Percentiles rank a stretch among this genome's conserved stretches.
Evolutionary conservation across 2,888 invertebrate genomes (phyloP).

Genomic region (Cotesia congregata): DNA sequence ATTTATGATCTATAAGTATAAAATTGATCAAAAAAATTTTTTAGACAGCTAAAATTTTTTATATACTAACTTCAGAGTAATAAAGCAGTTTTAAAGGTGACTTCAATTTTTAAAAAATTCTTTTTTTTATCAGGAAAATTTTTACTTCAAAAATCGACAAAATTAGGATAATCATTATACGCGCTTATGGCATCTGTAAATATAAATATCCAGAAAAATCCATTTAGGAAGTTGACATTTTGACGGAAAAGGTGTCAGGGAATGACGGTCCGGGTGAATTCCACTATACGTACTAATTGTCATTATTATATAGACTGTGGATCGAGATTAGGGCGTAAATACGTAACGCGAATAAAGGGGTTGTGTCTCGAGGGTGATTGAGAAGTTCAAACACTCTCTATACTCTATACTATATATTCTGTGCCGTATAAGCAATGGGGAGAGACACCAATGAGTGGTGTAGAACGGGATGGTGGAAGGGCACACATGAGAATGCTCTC

Average conservation of each 20-base stretch:
- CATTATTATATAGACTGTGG: constrained; percentile 42
- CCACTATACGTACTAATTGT: constrained; percentile 60
- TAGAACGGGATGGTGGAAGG: neutral
- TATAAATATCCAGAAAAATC: neutral
- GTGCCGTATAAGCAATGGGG: constrained; percentile 47
- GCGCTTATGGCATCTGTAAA: too few species aligned
- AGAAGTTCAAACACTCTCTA: constrained; percentile 61
- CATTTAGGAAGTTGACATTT: constrained; percentile 5
- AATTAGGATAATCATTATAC: too few species aligned
- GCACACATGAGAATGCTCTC: constrained; percentile 58
- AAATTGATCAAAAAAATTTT: too few species aligned
- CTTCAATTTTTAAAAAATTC: too few species aligned
- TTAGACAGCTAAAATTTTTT: too few species aligned
- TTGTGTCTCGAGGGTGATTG: constrained; percentile 57
- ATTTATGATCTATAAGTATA: too few species aligned
- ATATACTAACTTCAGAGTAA: too few species aligned
- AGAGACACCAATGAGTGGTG: constrained; percentile 49
- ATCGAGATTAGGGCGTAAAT: constrained; percentile 48
- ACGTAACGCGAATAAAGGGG: constrained; percentile 46
- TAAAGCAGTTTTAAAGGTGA: too few species aligned
- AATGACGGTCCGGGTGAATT: constrained; percentile 59
- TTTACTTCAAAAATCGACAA: too few species aligned
- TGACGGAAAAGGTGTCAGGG: neutral
- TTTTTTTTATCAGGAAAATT: too few species aligned
- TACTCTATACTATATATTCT: constrained; percentile 50